phyloP scores from a whole-genome alignment of 53 echinoderm and acorn worm species.

The Apostichopus leukothele region DNA sequence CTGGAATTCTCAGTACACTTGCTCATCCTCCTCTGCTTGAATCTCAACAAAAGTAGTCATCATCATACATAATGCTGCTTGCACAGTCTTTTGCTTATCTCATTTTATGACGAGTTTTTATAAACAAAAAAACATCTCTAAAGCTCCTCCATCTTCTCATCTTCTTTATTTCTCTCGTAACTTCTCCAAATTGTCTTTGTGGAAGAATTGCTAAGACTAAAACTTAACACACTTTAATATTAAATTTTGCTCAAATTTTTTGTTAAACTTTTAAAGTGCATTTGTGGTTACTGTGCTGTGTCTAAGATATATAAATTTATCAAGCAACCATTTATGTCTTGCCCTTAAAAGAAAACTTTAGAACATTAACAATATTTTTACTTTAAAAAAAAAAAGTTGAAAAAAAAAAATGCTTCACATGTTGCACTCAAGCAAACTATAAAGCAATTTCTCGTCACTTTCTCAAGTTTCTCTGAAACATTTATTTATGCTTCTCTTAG shows the following conservation, averaged over 20 bases:
- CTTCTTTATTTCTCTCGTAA: not conserved
- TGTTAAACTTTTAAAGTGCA: slow-evolving; percentile 35
- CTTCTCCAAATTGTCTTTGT: not conserved
- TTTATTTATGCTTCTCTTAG: too few relatives aligned
- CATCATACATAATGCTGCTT: slow-evolving; percentile 27
- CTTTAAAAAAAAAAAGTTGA: too few relatives aligned
- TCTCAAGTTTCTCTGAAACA: not conserved
- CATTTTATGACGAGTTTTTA: not conserved
- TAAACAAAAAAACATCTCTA: not conserved
- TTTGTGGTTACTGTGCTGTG: slow-evolving; percentile 46
- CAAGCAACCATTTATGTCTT: slow-evolving; percentile 35
- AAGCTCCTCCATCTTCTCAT: not conserved
- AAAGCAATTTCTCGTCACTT: too few relatives aligned
- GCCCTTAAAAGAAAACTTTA: not conserved
- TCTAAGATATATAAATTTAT: slow-evolving; percentile 35
- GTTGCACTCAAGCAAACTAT: too few relatives aligned
- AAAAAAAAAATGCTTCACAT: too few relatives aligned
- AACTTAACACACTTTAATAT: slow-evolving; percentile 37
- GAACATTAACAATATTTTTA: not conserved
- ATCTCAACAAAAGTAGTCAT: slow-evolving; percentile 21
- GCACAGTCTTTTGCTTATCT: not conserved
- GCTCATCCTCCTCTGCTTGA: slow-evolving; percentile 1
- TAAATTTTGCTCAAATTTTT: slow-evolving; percentile 8
- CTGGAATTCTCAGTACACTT: slow-evolving; percentile 36
- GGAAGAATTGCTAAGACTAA: slow-evolving; percentile 40